phyloP scores from a whole-genome alignment of 1,140 invertebrate genomes.

The Megathymus violae region DNA sequence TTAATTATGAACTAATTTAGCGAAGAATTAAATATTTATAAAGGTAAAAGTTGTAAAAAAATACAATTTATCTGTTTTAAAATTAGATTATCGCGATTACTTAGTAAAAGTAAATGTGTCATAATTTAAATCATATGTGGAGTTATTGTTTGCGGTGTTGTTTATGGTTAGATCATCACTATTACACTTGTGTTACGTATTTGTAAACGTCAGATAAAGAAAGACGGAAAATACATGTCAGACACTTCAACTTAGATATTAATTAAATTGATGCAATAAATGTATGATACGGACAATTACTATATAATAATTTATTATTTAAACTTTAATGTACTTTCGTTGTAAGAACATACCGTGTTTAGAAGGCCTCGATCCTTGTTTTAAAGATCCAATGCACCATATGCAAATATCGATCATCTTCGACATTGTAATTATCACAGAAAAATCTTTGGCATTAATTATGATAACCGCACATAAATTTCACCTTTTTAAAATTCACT shows the following conservation, averaged over 20 bases:
- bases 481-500: constrained; percentile 57
- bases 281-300: too few species aligned
- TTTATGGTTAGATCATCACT: constrained; percentile 37
- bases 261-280: too few species aligned
- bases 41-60: too few species aligned
- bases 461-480: constrained; percentile 44
- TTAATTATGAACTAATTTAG: too few species aligned
- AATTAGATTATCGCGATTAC: constrained; percentile 37
- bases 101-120: constrained; percentile 31
- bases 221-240: too few species aligned
- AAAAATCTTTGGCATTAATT: constrained; percentile 73
- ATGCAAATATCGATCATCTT: constrained; percentile 57
- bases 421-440: constrained; percentile 66
- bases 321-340: too few species aligned
- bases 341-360: constrained; percentile 60
- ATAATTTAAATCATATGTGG: constrained; percentile 21
- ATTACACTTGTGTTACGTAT: constrained; percentile 9
- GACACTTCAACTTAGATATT: too few species aligned
- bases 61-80: neutral
- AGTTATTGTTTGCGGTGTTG: constrained; percentile 4
- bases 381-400: constrained; percentile 52
- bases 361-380: constrained; percentile 35
- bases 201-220: constrained; percentile 12
- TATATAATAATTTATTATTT: too few species aligned
- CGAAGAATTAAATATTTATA: too few species aligned